phyloP scores from a whole-genome alignment of 2,797 vertebrate genomes.

The Neoniphon sammara region DNA sequence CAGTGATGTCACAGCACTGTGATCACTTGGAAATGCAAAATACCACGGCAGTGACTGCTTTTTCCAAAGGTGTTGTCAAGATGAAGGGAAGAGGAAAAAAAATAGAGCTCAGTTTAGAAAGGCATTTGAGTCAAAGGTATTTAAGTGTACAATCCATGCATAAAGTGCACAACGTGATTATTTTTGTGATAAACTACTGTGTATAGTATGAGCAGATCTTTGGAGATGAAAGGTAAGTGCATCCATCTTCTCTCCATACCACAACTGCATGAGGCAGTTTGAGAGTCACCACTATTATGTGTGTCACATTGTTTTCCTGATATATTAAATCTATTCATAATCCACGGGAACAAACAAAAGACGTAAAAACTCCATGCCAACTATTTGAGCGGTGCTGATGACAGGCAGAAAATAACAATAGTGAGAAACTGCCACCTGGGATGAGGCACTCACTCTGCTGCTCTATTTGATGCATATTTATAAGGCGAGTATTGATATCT shows the following conservation, averaged over 20 bases:
- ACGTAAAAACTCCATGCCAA: neutral
- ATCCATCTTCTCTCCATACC: neutral
- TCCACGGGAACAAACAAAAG: neutral
- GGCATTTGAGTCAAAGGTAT: neutral
- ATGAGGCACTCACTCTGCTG: neutral
- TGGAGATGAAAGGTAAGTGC: neutral
- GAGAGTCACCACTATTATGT: neutral
- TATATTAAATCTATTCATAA: slow-evolving; percentile 4
- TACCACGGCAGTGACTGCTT: no score
- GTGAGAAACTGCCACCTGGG: slow-evolving; percentile 21
- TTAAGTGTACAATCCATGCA: neutral
- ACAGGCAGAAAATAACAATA: slow-evolving; percentile 25
- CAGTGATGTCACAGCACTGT: no score
- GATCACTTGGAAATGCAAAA: no score
- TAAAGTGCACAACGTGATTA: neutral
- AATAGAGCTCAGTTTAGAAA: neutral
- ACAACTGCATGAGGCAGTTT: neutral
- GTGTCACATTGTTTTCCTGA: neutral
- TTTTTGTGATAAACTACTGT: neutral
- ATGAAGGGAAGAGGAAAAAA: no score
- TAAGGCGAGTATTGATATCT: slow-evolving; percentile 30
- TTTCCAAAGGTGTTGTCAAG: no score
- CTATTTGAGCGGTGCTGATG: neutral
- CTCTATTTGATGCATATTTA: slow-evolving; percentile 28
- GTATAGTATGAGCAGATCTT: neutral